A percentile compares a stretch with the other conserved stretches of the same genome.
Conservation (phyloP, 2,888 invertebrate genomes). For the Drosophila percnosoma region DNA sequence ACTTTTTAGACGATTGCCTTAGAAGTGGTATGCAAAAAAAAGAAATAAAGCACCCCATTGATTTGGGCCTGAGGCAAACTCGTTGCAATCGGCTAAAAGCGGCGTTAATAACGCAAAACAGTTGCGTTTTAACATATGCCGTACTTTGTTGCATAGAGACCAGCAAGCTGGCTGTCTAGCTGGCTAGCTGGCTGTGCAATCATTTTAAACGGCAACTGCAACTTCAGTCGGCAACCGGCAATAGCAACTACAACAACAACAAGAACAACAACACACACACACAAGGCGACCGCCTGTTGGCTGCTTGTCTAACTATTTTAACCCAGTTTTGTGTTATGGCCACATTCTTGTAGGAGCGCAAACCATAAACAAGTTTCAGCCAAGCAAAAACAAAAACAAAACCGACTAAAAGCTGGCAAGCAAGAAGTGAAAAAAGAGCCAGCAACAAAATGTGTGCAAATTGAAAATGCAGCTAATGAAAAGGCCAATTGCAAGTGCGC, state of each 20-base stretch:
- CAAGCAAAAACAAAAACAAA: constrained; percentile 47
- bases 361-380: constrained; percentile 75
- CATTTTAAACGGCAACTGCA: constrained; percentile 57
- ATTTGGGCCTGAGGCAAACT: constrained; percentile 44
- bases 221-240: constrained; percentile 52
- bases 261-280: constrained; percentile 10
- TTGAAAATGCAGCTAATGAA: constrained; percentile 69
- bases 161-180: constrained; percentile 25
- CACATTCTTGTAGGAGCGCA: constrained; percentile 77
- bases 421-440: constrained; percentile 52
- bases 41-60: constrained; percentile 24
- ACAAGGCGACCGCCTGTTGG: constrained; percentile 51
- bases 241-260: constrained; percentile 14
- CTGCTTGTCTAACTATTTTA: constrained; percentile 64
- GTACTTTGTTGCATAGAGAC: constrained; percentile 25
- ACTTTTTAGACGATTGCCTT: constrained; percentile 16
- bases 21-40: constrained; percentile 43
- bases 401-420: constrained; percentile 53
- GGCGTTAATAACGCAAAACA: constrained; percentile 65
- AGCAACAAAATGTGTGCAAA: constrained; percentile 62
- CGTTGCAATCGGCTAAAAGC: constrained; percentile 48
- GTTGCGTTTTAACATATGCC: constrained; percentile 57
- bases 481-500: constrained; percentile 71
- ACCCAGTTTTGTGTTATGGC: constrained; percentile 67
- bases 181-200: constrained; percentile 46